phyloP scores from a whole-genome alignment of 2,113 vertebrate genomes.

The Arvicanthis niloticus region DNA sequence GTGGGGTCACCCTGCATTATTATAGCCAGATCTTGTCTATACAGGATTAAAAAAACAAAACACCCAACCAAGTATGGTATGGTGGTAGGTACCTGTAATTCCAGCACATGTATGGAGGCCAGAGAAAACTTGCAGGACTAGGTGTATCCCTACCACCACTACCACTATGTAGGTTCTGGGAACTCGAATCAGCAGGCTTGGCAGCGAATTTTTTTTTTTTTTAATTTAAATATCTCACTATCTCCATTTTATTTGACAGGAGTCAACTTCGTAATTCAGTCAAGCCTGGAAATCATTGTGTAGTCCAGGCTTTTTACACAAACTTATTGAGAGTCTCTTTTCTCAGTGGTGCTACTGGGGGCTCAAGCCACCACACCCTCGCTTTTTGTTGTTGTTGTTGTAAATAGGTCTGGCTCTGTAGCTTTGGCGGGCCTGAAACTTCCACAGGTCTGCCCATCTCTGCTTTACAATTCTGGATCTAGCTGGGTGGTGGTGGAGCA shows the following conservation, averaged over 20 bases:
- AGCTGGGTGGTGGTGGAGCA: too few species aligned
- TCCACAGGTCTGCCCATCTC: background rate
- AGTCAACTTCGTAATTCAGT: background rate
- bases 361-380: background rate
- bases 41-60: background rate
- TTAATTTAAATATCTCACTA: background rate
- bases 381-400: background rate
- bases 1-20: background rate
- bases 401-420: background rate
- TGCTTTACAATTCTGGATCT: background rate
- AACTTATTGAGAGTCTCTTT: background rate
- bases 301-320: background rate
- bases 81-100: background rate
- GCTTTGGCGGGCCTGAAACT: background rate
- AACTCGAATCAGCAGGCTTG: background rate
- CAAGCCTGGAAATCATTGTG: background rate
- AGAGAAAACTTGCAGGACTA: background rate
- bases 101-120: too few species aligned
- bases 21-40: background rate
- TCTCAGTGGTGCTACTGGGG: background rate
- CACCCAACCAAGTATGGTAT: background rate
- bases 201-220: background rate
- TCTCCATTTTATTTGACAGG: background rate
- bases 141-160: background rate
- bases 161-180: background rate